These are phyloP conservation scores for Drosophila paracracens DNA, from an alignment of 2,888 invertebrate species.

Conservation along the genomic window DNA sequence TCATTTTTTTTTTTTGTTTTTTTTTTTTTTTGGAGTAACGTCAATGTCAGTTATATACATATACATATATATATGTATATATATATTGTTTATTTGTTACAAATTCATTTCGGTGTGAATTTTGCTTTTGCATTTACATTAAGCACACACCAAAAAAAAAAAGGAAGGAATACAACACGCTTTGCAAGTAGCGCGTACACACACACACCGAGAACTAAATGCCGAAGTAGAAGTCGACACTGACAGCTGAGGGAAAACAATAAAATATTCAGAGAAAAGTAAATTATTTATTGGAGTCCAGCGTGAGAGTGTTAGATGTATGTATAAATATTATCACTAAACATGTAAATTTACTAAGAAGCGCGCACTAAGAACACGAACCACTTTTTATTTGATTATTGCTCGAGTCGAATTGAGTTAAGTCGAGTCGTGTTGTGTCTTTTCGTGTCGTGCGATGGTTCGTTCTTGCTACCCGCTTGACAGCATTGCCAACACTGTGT, in stretches of 20 bases:
- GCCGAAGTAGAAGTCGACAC: slow-evolving; percentile 35
- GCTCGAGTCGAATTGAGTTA: slow-evolving; percentile 13
- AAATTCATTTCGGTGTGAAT: slow-evolving; percentile 13
- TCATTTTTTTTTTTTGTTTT: background rate
- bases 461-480: slow-evolving; percentile 52
- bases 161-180: slow-evolving; percentile 40
- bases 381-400: slow-evolving; percentile 54
- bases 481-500: slow-evolving; percentile 54
- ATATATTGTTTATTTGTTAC: background rate
- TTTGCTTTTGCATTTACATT: slow-evolving; percentile 10
- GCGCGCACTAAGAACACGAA: slow-evolving; percentile 46
- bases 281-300: slow-evolving; percentile 1
- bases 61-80: background rate
- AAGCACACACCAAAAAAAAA: slow-evolving; percentile 21
- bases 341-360: slow-evolving; percentile 21
- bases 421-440: background rate
- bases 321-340: slow-evolving; percentile 4
- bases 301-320: slow-evolving; percentile 1
- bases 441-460: slow-evolving; percentile 28
- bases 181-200: slow-evolving; percentile 36
- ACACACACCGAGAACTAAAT: slow-evolving; percentile 26
- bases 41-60: slow-evolving; percentile 15
- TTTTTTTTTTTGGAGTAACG: background rate
- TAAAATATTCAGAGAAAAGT: slow-evolving; percentile 4
- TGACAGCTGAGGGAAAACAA: slow-evolving; percentile 17